Base-by-base conservation (phyloP, 2,113 vertebrate genomes). In the Aphyosemion australe region DNA sequence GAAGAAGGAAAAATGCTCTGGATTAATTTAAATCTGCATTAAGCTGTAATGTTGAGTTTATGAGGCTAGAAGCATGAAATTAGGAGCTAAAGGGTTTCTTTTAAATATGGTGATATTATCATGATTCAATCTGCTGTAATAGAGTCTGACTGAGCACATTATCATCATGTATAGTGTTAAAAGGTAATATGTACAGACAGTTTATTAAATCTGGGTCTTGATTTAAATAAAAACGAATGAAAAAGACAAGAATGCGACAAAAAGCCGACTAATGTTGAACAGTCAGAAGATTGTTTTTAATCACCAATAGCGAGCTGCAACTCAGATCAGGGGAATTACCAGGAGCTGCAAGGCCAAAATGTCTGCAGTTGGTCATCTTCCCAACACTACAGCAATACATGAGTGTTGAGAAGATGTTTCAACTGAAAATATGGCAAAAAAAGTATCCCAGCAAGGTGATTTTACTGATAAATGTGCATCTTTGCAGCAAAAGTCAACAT, bases 241-340 rank as follows among this genome's bases (percentile, higher is more conserved):
- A 72, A 62, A 70, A 61, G 48, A 50, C 63, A 43, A 70, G 50
- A 84, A 86, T 76, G 76, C 59, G 49, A 84, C 65, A 69, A 84
- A 76, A 80, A 65, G 66, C 76, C 15, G 60, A 67, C 61, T 63
- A 77, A 70, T 68, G 80, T 63, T 82, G 72, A 85, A 78, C 50
- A 80, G 65, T 85, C 69, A 76, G 79, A 71, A 78, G 80, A 80
- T 69, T 81, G 78, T 82, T 87, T 81, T 77, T 56, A 16, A 79
- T 82, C 77, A 42, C 72, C 80, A 80, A 83, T 78, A 66, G 51
- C 62, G 66, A 51, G 48, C 34, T 53, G 78, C 64, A 58, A 74
- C 42, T 26, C 26, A 26, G 26, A 26, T 26, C 26, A 26, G 5
- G 26, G 26, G 26, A 26, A 26, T 26, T 26, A 26, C 26, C 26